Evolutionary conservation across 2,797 vertebrate genomes (phyloP), one percentile per base, ranked within the genome.

Genomic region (Myripristis murdjan): DNA sequence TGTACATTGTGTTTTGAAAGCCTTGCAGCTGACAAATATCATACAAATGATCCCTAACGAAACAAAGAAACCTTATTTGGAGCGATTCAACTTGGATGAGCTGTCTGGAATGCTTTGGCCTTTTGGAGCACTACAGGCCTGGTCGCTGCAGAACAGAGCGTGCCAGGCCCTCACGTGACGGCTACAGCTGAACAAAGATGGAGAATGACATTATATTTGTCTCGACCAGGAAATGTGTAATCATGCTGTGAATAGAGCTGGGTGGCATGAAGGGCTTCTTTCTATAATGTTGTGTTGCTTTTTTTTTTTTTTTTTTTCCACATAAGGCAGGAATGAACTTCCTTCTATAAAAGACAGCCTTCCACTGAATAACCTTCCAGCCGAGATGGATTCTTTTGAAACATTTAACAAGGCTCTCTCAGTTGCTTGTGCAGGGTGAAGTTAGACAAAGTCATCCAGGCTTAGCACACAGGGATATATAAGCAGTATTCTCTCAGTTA

Each of bases 11-110:
- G 49, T 67, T 82, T 70, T 66, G 37, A 76, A 74, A 79, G 54
- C 70, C 69, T 52, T 18, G 5, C 18, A 58, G 61, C 66, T 73
- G 62, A 78, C 79, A 66, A 73, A 75, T 73, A 76, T 70, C 31
- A 43, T 73, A 64, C 56, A 74, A 78, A 64, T 16, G 63, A 72
- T 53, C 60, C 35, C 43, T 48, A 63, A 74, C n/a, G 8, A 81
- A 72, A 71, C 28, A 52, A 64, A 64, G 61, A 49, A 39, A 65
- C 14, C 54, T 18, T 26, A 39, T 76, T 78, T 61, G 56, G 33
- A 66, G 46, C 31, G 15, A 67, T 44, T 75, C 18, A 1, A 20
- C 24, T 49, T 53, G 41, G n/a, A 63, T 31, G 22, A 43, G 28
- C 28, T 22, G 35, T 56, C 16, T 10, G 54, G 15, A 64, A 64